Evolutionary conservation across 1,140 invertebrate species (phyloP).

Genomic region (Tetramorium simillimum): DNA sequence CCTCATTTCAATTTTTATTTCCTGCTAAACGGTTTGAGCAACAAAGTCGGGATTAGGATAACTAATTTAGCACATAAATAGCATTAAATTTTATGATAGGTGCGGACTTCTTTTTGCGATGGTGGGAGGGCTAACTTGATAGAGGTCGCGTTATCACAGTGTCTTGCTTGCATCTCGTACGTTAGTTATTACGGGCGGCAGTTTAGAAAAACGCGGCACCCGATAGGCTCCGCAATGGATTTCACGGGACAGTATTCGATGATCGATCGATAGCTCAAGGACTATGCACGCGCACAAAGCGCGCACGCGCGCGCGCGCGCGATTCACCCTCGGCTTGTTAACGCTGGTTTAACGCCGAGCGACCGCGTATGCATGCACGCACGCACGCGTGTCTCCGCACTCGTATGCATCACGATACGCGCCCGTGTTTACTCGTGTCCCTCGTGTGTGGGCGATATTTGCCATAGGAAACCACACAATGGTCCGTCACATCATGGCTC

Average conservation of each 20-base stretch:
- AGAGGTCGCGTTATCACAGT: neutral
- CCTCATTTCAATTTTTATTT: too few relatives aligned
- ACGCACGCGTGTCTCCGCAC: slow-evolving; percentile 28
- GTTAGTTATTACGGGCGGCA: neutral
- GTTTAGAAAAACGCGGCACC: neutral
- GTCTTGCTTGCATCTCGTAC: too few relatives aligned
- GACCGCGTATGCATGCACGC: neutral
- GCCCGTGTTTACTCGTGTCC: slow-evolving; percentile 57
- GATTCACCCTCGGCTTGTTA: slow-evolving; percentile 71
- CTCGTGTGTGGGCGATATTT: slow-evolving; percentile 69
- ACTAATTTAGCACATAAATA: too few relatives aligned
- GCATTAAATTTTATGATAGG: too few relatives aligned
- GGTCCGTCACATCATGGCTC: slow-evolving; percentile 70
- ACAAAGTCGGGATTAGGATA: too few relatives aligned
- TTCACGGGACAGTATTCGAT: slow-evolving; percentile 69
- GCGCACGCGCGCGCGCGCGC: slow-evolving; percentile 62
- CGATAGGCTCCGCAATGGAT: slow-evolving; percentile 55
- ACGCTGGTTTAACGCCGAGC: slow-evolving; percentile 67
- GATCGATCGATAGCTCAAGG: slow-evolving; percentile 68
- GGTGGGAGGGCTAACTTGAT: too few relatives aligned
- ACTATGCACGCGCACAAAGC: slow-evolving; percentile 67
- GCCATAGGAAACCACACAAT: slow-evolving; percentile 74
- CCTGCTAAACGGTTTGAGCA: too few relatives aligned
- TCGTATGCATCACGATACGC: slow-evolving; percentile 42
- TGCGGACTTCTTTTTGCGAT: too few relatives aligned